Conservation (phyloP, 1,140 invertebrate species). For the Psilanteris sp. region DNA sequence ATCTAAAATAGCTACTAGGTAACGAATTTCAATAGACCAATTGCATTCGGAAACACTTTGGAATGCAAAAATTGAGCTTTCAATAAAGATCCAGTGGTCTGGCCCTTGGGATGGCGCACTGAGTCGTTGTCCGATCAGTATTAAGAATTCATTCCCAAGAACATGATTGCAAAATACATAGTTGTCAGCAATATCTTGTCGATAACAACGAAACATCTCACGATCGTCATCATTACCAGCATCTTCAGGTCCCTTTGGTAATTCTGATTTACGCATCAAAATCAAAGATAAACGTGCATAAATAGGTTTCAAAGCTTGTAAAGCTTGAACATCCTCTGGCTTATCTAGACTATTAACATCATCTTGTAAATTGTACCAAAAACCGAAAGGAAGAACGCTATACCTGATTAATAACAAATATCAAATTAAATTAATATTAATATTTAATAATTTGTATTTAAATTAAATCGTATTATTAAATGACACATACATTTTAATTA, state of each 20-base stretch:
- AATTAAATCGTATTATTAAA: too few species aligned
- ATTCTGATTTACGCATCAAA: slow-evolving; percentile 84
- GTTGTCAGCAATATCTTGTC: slow-evolving; percentile 94
- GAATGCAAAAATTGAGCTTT: slow-evolving; percentile 91
- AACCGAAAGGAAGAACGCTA: slow-evolving; percentile 86
- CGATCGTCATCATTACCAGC: slow-evolving; percentile 85
- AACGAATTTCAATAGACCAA: slow-evolving; percentile 82
- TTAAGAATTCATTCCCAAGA: slow-evolving; percentile 85
- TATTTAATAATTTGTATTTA: too few species aligned
- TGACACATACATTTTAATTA: too few species aligned
- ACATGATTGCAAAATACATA: slow-evolving; percentile 92
- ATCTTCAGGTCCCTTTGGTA: slow-evolving; percentile 72
- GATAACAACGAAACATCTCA: slow-evolving; percentile 92
- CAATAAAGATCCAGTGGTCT: slow-evolving; percentile 84
- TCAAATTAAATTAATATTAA: slow-evolving; percentile 11
- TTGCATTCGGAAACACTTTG: slow-evolving; percentile 89
- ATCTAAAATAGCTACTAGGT: slow-evolving; percentile 85
- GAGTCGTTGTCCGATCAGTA: slow-evolving; percentile 83
- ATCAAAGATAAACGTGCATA: slow-evolving; percentile 84
- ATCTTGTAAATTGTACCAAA: slow-evolving; percentile 95
- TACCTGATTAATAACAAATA: slow-evolving; percentile 28
- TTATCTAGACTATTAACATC: slow-evolving; percentile 81
- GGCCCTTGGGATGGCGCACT: slow-evolving; percentile 63
- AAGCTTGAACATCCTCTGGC: slow-evolving; percentile 78
- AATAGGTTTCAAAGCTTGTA: slow-evolving; percentile 82